Evolutionary conservation across 2,797 vertebrate genomes (phyloP), one percentile per base, ranked within the genome.

Genomic region (Sebastes taczanowskii): DNA sequence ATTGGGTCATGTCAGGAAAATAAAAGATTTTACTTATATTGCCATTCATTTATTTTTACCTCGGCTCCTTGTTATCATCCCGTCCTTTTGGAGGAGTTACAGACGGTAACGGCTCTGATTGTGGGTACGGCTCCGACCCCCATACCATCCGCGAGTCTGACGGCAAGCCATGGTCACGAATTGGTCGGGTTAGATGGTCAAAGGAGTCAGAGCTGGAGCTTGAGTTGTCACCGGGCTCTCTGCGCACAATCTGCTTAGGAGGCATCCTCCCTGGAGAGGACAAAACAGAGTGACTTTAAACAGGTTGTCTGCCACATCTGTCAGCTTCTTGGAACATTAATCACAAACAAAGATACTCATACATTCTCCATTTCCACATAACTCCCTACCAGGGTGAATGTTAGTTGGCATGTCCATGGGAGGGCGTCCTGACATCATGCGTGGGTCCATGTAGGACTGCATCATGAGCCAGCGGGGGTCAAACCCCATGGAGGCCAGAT

Each of bases 401-500:
- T 90, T 95, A 46, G 97, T 92, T 32, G 97, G 96, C 86, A 99
- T 97, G 78, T 99, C 98, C 93, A 99, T 97, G 16, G 95, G 97
- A 64, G 97, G 97, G 13, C 98, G 97, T 29, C 98, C 98, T 0
- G 98, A 97, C 90, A 99, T 99, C 95, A 99, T 97, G 11, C 99
- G 96, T 4, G 98, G 98, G 88, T 99, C 98, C 97, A 99, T 98
- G 86, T 99, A 99, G 11, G 98, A 97, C 71, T 99, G 99, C 98
- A 99, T 99, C 99, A 99, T 98, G 29, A 99, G 95, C 99, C 99
- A 99, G 77, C 99, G 96, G 1, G 99, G 99, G 87, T 99, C 99
- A 86, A 99, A 99, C 7, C 98, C 97, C 97, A 99, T 98, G 2
- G 98, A 97, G 73, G 98, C 97, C 87, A 99, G 88, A 80, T 99